Evolutionary conservation across 2,888 invertebrate species (phyloP), one percentile per base, ranked within the genome.

Genomic region (Linyphia triangularis): DNA sequence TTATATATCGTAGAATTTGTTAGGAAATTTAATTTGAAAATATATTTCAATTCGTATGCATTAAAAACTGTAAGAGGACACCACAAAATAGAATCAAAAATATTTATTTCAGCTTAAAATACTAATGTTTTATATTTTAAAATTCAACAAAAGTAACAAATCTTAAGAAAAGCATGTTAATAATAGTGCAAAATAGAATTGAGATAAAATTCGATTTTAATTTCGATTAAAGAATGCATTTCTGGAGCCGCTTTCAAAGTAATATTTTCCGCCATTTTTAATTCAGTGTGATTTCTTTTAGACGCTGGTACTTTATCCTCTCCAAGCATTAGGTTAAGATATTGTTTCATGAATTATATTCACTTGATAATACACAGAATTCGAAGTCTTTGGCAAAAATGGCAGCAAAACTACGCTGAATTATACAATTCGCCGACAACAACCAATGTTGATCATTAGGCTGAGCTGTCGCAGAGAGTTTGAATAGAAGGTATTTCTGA

Each of bases 351-450:
- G 77, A 77, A 77, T 33, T 43, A 67, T 65, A 65, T 43, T 67
- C 51, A 78, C 63, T 63, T 37, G 33, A 26, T 40, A 65, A 43
- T 67, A 43, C 59, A 69, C 63, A 85, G 72, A 65, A 65, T 88
- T 77, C 70, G 83, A 83, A 77, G 88, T 88, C 88, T 88, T 88
- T 88, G 83, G 88, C 77, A 83, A 88, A 67, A 83, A 83, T 83
- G 88, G 88, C 82, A 88, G 77, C 88, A 83, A 59, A 77, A 82
- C 85, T 83, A 73, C 73, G 22, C 65, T 63, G 65, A 83, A 40
- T 73, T 65, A 70, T 33, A 57, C 57, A 19, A 63, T 84, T 73
- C 51, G 37, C 51, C 43, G 30, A 67, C 43, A 43, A 63, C 63
- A 77, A 40, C 77, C 63, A 51, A 77, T 77, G 77, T 24, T 61